Evolutionary conservation across 2,797 vertebrate species (phyloP).

Genomic region (Syngnathus acus): DNA sequence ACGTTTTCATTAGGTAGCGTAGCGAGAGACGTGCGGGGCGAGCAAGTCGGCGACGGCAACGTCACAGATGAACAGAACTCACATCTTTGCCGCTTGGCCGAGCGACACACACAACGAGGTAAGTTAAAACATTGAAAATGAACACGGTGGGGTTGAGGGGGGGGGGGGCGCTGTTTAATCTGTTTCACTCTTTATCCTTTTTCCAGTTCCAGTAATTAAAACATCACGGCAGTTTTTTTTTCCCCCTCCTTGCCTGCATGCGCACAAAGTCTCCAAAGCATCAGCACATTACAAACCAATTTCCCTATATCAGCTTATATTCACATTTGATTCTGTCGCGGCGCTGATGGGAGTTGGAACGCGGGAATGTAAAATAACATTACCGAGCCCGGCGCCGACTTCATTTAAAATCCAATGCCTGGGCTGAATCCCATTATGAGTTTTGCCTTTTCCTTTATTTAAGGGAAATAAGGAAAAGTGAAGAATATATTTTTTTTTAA

Average conservation of each 20-base stretch:
- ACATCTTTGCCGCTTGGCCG: background rate
- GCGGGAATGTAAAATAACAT: slow-evolving; percentile 96
- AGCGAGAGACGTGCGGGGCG: slow-evolving; percentile 11
- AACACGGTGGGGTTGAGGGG: background rate
- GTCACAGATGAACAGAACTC: background rate
- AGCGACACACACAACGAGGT: slow-evolving; percentile 15
- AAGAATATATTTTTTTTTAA: slow-evolving; percentile 44
- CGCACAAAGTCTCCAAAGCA: slow-evolving; percentile 79
- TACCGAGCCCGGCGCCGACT: slow-evolving; percentile 90
- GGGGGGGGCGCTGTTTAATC: slow-evolving; percentile 56
- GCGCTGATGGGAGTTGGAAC: slow-evolving; percentile 94
- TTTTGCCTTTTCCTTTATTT: slow-evolving; percentile 58
- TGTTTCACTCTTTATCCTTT: slow-evolving; percentile 64
- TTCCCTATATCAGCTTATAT: slow-evolving; percentile 97
- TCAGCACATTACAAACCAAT: slow-evolving; percentile 97
- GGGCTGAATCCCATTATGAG: slow-evolving; percentile 83
- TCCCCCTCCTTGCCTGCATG: slow-evolving; percentile 30
- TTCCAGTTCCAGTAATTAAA: slow-evolving; percentile 73
- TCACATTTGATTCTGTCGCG: slow-evolving; percentile 93
- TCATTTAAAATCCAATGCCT: slow-evolving; percentile 97
- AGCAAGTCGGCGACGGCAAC: slow-evolving; percentile 11
- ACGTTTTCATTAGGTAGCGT: slow-evolving; percentile 30
- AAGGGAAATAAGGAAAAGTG: slow-evolving; percentile 74
- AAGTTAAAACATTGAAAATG: slow-evolving; percentile 12
- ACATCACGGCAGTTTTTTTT: slow-evolving; percentile 48